Percentiles rank a stretch among this genome's conserved stretches.
Conservation (phyloP, 2,888 invertebrate species). For the Marasmarcha lunaedactyla region DNA sequence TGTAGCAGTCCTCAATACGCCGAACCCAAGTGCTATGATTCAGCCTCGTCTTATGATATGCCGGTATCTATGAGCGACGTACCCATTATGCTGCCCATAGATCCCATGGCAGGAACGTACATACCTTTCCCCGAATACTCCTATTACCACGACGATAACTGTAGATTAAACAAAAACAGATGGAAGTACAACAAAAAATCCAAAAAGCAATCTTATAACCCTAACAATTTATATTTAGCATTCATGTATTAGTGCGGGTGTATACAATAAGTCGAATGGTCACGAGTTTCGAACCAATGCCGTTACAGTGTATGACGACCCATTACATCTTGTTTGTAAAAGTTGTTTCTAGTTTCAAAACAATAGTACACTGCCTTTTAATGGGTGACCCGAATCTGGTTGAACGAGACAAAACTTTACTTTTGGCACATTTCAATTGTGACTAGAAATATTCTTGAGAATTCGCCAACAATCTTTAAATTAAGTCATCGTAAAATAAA, state of each 20-base stretch:
- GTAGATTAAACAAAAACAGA: slow-evolving; percentile 31
- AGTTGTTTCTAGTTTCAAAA: slow-evolving; percentile 23
- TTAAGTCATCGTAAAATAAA: too few relatives aligned
- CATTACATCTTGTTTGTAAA: slow-evolving; percentile 31
- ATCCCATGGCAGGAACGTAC: slow-evolving; percentile 44
- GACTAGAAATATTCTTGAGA: slow-evolving; percentile 19
- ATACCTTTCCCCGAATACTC: slow-evolving; percentile 51
- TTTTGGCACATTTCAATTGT: slow-evolving; percentile 52
- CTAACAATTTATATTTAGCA: slow-evolving; percentile 59
- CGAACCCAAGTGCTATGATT: slow-evolving; percentile 40
- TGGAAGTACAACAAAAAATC: slow-evolving; percentile 35
- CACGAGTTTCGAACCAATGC: slow-evolving; percentile 60
- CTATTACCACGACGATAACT: slow-evolving; percentile 44
- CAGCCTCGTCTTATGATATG: slow-evolving; percentile 35
- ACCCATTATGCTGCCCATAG: slow-evolving; percentile 48
- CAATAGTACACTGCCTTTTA: slow-evolving; percentile 41
- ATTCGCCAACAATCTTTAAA: slow-evolving; percentile 3
- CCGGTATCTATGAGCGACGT: slow-evolving; percentile 53
- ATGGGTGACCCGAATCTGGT: slow-evolving; percentile 70
- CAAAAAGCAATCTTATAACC: slow-evolving; percentile 21
- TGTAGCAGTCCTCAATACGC: slow-evolving; percentile 52
- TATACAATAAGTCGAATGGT: slow-evolving; percentile 32
- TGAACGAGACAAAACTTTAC: slow-evolving; percentile 32
- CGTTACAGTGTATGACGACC: slow-evolving; percentile 55
- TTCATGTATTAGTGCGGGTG: slow-evolving; percentile 64